Evolutionary conservation across 2,797 vertebrate genomes (phyloP).

Genomic region (Chelon auratus): DNA sequence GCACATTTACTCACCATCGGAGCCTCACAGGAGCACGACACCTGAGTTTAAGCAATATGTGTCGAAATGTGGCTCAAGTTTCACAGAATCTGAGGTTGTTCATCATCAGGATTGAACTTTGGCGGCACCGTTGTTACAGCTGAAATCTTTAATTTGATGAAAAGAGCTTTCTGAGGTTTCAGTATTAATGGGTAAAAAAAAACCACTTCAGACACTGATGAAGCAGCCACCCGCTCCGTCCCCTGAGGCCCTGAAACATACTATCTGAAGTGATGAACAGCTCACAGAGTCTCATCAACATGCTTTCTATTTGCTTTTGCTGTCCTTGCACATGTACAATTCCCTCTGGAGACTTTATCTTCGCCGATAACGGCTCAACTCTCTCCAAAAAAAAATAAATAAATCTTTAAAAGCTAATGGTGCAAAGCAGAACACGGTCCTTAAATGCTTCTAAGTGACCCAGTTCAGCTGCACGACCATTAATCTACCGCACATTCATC

Average conservation of each 20-base stretch:
- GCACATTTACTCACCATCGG: neutral
- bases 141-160: slow-evolving; percentile 3
- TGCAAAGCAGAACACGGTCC: slow-evolving; percentile 30
- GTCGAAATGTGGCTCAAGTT: slow-evolving; percentile 1
- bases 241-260: slow-evolving; percentile 33
- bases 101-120: neutral
- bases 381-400: slow-evolving; percentile 7
- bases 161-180: slow-evolving; percentile 21
- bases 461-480: slow-evolving; percentile 22
- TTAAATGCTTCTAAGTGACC: slow-evolving; percentile 29
- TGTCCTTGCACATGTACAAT: slow-evolving; percentile 12
- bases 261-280: slow-evolving; percentile 28
- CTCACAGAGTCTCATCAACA: slow-evolving; percentile 30
- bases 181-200: slow-evolving; percentile 28
- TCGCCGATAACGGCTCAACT: slow-evolving; percentile 17
- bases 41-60: neutral
- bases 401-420: slow-evolving; percentile 49
- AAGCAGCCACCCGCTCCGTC: neutral
- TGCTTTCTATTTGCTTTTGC: slow-evolving; percentile 40
- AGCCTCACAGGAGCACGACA: neutral
- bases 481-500: slow-evolving; percentile 37
- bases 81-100: slow-evolving; percentile 1
- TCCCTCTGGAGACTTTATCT: slow-evolving; percentile 19
- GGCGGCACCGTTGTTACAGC: neutral
- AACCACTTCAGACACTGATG: slow-evolving; percentile 26